Base-by-base conservation (phyloP, 2,797 vertebrate species). In the Acomys russatus region DNA sequence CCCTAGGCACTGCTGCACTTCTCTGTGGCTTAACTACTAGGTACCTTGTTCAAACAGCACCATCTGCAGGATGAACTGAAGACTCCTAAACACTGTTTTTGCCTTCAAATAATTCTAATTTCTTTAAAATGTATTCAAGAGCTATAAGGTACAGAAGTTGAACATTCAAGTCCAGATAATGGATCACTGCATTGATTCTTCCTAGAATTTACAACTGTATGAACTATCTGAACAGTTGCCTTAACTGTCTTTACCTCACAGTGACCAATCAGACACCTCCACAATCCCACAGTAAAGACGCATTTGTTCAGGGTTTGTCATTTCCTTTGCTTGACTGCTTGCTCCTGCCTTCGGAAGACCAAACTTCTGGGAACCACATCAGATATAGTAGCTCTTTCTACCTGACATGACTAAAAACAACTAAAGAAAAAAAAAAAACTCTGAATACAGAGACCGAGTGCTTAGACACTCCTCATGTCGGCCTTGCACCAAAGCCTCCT, bases 11-110 rank as follows among this genome's bases (percentile, higher is more conserved):
- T 86, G 38, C 78, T 70, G 54, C 70, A 23, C 77, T 88, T 74
- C n/a, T n/a, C 30, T 22, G 17, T 10, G 33, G 23, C 63, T 90
- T 4, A 38, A 56, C 25, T 64, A 71, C 94, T 70, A 70, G 1
- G 9, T 1, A 90, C 20, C 54, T 86, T 95, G 86, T 97, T 95
- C 74, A 88, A 89, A 94, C 44, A 97, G 92, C 88, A 92, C 97
- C 97, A 97, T 66, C 97, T 97, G 92, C 95, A 98, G 97, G 97
- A 94, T 30, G 76, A 95, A 51, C 49, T 79, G 59, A 91, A 74
- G 56, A 96, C 71, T 82, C 90, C 49, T 68, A 66, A 71, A 61
- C 44, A 44, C 44, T 44, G 44, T 44, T 44, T 44, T 44, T 44
- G 44, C 59, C 59, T 94, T 59, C 80, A 94, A 93, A 94, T 80